phyloP scores from a whole-genome alignment of 2,113 vertebrate species.

The Atractosteus spatula region DNA sequence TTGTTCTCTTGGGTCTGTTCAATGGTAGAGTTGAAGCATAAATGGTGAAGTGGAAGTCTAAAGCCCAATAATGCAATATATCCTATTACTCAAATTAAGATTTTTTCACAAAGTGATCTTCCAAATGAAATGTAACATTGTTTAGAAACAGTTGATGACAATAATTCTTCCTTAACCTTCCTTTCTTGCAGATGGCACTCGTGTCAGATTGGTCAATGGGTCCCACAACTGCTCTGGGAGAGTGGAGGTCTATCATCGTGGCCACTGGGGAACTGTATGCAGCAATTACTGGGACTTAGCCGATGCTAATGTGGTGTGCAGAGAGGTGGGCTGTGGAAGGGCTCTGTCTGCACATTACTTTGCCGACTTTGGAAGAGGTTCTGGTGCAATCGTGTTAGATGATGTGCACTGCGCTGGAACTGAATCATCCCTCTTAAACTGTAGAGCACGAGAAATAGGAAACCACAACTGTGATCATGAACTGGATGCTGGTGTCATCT shows the following conservation, averaged over 20 bases:
- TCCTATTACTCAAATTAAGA: too few relatives aligned
- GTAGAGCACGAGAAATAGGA: constrained; percentile 25
- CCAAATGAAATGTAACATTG: too few relatives aligned
- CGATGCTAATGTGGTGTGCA: constrained; percentile 29
- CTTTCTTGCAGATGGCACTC: too few relatives aligned
- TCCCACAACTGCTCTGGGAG: constrained; percentile 1
- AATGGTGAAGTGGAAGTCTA: too few relatives aligned
- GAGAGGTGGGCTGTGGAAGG: constrained; percentile 26
- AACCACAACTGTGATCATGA: constrained; percentile 31
- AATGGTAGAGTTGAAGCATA: too few relatives aligned
- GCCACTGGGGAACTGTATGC: constrained; percentile 24
- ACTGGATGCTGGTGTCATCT: constrained; percentile 40
- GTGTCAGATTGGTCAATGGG: background rate
- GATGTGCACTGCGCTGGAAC: constrained; percentile 49
- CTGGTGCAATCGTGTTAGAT: constrained; percentile 54
- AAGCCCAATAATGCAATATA: too few relatives aligned
- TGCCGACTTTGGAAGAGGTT: constrained; percentile 38
- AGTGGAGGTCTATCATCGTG: constrained; percentile 23
- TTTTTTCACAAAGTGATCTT: too few relatives aligned
- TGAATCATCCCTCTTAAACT: constrained; percentile 52
- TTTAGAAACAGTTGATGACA: too few relatives aligned
- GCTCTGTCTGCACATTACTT: background rate
- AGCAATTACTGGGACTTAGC: constrained; percentile 7
- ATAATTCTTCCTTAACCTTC: too few relatives aligned
- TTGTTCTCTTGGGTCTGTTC: too few relatives aligned